phyloP scores from a whole-genome alignment of 2,797 vertebrate genomes.

The Vespertilio murinus region DNA sequence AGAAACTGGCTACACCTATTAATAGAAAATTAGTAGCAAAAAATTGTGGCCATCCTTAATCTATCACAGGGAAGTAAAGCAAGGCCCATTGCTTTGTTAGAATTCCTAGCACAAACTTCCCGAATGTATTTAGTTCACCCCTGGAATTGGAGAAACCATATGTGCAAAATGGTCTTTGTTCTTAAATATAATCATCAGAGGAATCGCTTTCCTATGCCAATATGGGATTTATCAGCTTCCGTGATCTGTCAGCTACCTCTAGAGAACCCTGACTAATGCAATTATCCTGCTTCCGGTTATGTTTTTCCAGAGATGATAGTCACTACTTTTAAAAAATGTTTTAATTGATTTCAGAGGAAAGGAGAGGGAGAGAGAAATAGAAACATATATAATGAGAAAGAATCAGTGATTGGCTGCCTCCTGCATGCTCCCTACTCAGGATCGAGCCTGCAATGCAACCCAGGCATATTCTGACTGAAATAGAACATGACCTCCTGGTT shows the following conservation, averaged over 20 bases:
- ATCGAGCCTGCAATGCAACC: too few relatives aligned
- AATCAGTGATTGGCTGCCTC: too few relatives aligned
- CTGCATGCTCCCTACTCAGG: too few relatives aligned
- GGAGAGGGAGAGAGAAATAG: too few relatives aligned
- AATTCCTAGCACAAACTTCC: not conserved
- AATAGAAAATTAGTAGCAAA: not conserved
- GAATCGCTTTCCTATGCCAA: not conserved
- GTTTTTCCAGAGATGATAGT: not conserved
- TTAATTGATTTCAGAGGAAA: too few relatives aligned
- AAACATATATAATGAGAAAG: too few relatives aligned
- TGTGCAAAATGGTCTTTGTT: not conserved
- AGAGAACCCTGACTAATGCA: not conserved
- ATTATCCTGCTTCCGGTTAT: not conserved
- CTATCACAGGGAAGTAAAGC: not conserved
- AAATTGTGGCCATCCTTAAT: not conserved
- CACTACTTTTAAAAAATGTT: too few relatives aligned
- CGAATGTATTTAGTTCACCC: not conserved
- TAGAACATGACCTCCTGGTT: too few relatives aligned
- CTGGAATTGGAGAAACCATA: not conserved
- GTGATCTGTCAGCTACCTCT: not conserved
- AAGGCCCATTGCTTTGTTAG: not conserved
- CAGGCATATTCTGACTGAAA: too few relatives aligned
- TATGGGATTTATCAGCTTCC: not conserved
- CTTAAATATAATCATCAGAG: not conserved
- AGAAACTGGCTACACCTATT: not conserved